A percentile compares a stretch with the other conserved stretches of the same genome.
These are phyloP conservation scores for Balaeniceps rex DNA, from an alignment of 2,113 vertebrate genomes.

Conservation along the genomic window DNA sequence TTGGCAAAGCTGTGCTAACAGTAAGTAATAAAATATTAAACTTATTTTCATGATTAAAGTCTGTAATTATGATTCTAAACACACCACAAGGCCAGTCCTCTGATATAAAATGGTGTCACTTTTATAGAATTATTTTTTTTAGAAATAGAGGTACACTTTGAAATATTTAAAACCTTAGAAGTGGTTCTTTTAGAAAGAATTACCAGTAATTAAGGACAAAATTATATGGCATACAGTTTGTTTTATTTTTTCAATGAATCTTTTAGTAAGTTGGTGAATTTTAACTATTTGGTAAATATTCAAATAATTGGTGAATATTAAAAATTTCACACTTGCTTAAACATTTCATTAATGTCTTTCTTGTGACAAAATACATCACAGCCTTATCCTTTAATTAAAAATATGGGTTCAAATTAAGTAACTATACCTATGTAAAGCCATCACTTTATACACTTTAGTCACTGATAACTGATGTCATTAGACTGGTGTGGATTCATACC, in stretches of 20 bases:
- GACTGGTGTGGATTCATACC: neutral
- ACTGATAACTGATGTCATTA: neutral
- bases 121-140: neutral
- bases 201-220: neutral
- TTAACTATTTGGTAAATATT: neutral
- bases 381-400: neutral
- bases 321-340: neutral
- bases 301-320: neutral
- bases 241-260: neutral
- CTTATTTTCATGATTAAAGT: neutral
- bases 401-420: neutral
- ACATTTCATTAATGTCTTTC: neutral
- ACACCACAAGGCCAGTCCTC: neutral
- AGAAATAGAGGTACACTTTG: neutral
- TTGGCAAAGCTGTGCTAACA: neutral
- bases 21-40: neutral
- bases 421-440: neutral
- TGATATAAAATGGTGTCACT: neutral
- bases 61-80: neutral
- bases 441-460: neutral
- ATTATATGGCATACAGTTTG: neutral
- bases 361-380: neutral
- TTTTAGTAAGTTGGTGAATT: neutral
- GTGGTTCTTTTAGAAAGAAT: neutral
- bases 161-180: neutral